Evolutionary conservation across 2,113 vertebrate genomes (phyloP), one percentile per base, ranked within the genome.

Genomic region (Phalacrocorax pelagicus): DNA sequence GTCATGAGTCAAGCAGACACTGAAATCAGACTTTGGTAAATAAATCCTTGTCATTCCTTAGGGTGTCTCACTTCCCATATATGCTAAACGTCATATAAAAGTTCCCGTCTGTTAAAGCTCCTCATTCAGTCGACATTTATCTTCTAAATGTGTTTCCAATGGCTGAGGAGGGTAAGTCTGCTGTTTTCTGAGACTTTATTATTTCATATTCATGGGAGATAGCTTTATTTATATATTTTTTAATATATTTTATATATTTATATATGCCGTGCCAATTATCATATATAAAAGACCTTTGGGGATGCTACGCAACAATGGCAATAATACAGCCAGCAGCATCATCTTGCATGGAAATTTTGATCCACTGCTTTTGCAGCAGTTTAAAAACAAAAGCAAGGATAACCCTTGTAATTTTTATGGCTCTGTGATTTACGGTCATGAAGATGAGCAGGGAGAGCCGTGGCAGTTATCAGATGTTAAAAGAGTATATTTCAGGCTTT

Each of bases 91-190:
- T 88, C 69, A 0, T 97, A 97, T 96, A 97, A 97, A 94, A 46
- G 69, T 51, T 81, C 80, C 92, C 0, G 49, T 19, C 51, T 54
- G 9, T 12, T 51, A 78, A 94, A 74, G 83, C 83, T 78, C 59
- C 32, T 96, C 94, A 17, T 78, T 74, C 86, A 9, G 29, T 38
- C 11, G 15, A 36, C 88, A 86, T 95, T 86, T 77, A 42, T 34
- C 95, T 95, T 23, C 96, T 96, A 93, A 94, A 97, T 97, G 96
- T 97, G 96, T 78, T 97, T 97, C 96, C 51, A 23, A 88, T 97
- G 95, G 95, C 2, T 97, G 55, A 97, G 51, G 69, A 74, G 10
- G 96, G 96, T 97, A 92, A 97, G 96, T 95, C 51, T 16, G 77
- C 55, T 87, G 27, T 52, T 81, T 88, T 11, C 26, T 51, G 55